Base-by-base conservation (phyloP, 2,888 invertebrate species). In the Lithophane semibrunnea region DNA sequence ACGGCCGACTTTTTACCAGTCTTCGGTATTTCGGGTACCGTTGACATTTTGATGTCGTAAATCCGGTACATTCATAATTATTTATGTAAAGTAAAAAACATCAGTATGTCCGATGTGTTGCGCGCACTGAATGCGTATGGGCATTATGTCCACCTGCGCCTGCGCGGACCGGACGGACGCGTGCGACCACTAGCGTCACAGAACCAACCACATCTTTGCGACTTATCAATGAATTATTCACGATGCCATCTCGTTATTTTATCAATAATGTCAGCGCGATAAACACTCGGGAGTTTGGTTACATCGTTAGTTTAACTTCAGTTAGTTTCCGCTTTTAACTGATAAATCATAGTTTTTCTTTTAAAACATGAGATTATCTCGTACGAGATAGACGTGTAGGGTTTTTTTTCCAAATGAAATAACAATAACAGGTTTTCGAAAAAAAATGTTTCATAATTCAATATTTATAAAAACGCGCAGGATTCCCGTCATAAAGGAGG, bases 151-250 rank as follows among this genome's bases (percentile, higher is more conserved):
- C 89, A 89, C 89, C 90, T 89, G 89, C 89, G 79, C 82, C 71
- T 72, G 82, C 77, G 86, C 84, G 77, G 81, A 75, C 87, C 89
- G 86, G 90, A 83, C 87, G 88, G 89, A 90, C 94, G 93, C 93
- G 93, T 92, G 93, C 92, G 88, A 84, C 82, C 68, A 83, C 86
- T 86, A 86, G 83, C 85, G 86, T 80, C 79, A 88, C 84, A 89
- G 88, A 87, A 83, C 82, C 83, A 79, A 77, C 79, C 81, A 79
- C 87, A 82, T 87, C 77, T 79, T 80, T 80, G 86, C 87, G 73
- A 85, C 77, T 87, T 88, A 85, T 80, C 83, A 77, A 80, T 91
- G 89, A 88, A 91, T 91, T 86, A 91, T 91, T 91, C 88, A 91
- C 77, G 77, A 82, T 85, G 76, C 70, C 83, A 88, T 88, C 88